These are phyloP conservation scores for Chymomyza costata DNA, from an alignment of 1,140 invertebrate species.

Conservation along the genomic window DNA sequence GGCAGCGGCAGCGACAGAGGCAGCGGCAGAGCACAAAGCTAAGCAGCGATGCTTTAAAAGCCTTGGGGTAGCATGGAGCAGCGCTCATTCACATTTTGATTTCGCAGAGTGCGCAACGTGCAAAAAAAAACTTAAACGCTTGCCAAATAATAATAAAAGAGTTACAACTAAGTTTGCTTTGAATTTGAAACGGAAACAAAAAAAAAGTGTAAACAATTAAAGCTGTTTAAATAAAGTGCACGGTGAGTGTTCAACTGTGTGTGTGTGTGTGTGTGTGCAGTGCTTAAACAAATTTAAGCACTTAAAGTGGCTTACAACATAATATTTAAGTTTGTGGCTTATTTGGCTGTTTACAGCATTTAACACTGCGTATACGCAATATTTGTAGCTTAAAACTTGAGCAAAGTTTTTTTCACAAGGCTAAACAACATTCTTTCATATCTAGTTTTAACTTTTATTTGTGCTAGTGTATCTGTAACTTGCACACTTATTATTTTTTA, in stretches of 20 bases:
- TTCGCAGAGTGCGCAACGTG: conserved; percentile 40
- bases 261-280: conserved; percentile 8
- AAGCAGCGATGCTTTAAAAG: conserved; percentile 58
- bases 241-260: conserved; percentile 43
- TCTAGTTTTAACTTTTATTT: conserved; percentile 12
- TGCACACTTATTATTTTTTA: too few species aligned
- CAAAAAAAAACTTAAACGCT: conserved; percentile 1
- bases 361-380: conserved; percentile 38
- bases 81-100: too few species aligned
- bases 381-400: neutral
- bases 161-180: too few species aligned
- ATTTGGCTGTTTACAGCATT: too few species aligned
- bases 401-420: neutral
- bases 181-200: conserved; percentile 41
- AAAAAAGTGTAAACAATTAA: conserved; percentile 64
- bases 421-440: conserved; percentile 14
- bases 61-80: conserved; percentile 28
- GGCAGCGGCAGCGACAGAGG: conserved; percentile 9
- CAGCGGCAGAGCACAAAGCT: conserved; percentile 6
- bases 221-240: conserved; percentile 58
- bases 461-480: too few species aligned
- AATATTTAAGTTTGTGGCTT: neutral
- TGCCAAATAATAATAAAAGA: too few species aligned
- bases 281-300: conserved; percentile 36
- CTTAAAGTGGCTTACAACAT: conserved; percentile 35